Evolutionary conservation across 2,113 vertebrate genomes (phyloP), one percentile per base, ranked within the genome.

Genomic region (Pedionomus torquatus): DNA sequence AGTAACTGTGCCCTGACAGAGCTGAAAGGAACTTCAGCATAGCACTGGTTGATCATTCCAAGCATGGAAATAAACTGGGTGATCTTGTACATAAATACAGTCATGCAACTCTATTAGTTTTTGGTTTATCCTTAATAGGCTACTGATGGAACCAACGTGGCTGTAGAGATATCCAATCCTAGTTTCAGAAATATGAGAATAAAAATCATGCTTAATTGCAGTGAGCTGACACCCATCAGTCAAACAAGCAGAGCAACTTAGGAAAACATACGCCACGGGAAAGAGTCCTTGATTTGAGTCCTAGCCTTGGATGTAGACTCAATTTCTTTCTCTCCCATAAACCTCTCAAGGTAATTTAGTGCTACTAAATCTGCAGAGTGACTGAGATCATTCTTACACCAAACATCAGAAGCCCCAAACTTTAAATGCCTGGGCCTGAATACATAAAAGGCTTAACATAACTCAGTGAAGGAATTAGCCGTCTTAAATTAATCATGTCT

Each of bases 291-390:
- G 63, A 96, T 87, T 96, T 55, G 58, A 96, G 63, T 33, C 37
- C 52, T 65, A 61, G 41, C 78, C 87, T 87, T 77, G 87, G 82
- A 63, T 54, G 10, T 35, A 58, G 87, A 37, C 54, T 90, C 70
- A 76, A 80, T 90, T 90, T 87, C 83, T 90, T 89, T 19, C 74
- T 94, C 16, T 85, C 49, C 46, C 28, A 85, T 82, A 95, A 94
- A 94, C 7, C 11, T 77, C 75, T 93, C 91, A 90, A 63, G 28
- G 65, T 52, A 83, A 91, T 49, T 94, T 83, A 88, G 28, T 85
- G 49, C 51, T 75, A 83, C n/a, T 83, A 83, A 90, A 87, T 55
- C 80, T 55, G 58, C 31, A 74, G 68, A 85, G 11, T 20, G 57
- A 37, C 35, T 71, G 57, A 80, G 48, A 83, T 33, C 80, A 51